Conservation (phyloP, 2,888 invertebrate genomes). For the Globia sparganii region DNA sequence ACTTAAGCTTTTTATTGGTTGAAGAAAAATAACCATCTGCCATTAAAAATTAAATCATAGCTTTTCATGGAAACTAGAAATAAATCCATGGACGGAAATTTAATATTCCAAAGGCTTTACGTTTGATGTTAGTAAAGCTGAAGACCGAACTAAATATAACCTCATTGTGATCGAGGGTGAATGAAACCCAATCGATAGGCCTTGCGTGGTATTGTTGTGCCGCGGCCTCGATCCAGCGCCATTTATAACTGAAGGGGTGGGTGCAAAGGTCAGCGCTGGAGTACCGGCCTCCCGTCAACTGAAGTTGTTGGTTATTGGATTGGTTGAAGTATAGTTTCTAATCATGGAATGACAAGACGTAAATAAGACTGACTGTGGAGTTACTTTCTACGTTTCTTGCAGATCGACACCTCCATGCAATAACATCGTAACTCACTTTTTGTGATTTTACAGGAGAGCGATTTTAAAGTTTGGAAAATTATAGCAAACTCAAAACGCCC, state of each 20-base stretch:
- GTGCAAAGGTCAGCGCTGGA: constrained; percentile 47
- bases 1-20: no score
- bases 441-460: no score
- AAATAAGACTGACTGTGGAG: background rate
- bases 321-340: constrained; percentile 1
- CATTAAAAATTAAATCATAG: background rate
- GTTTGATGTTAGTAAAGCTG: constrained; percentile 11
- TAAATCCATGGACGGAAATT: background rate
- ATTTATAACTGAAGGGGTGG: constrained; percentile 41
- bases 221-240: constrained; percentile 34
- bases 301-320: constrained; percentile 3
- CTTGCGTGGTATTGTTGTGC: constrained; percentile 35
- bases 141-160: constrained; percentile 39
- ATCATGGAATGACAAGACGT: background rate
- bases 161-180: constrained; percentile 50
- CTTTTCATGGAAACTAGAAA: constrained; percentile 2
- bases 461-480: no score
- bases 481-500: no score
- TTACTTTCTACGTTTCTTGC: background rate
- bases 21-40: background rate
- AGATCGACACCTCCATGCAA: no score
- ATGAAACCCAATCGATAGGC: constrained; percentile 55
- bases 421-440: no score
- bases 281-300: constrained; percentile 19
- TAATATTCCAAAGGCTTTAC: constrained; percentile 8